Percentiles rank a stretch among this genome's conserved stretches.
Conservation (phyloP, 2,113 vertebrate genomes). For the Apteryx mantelli region DNA sequence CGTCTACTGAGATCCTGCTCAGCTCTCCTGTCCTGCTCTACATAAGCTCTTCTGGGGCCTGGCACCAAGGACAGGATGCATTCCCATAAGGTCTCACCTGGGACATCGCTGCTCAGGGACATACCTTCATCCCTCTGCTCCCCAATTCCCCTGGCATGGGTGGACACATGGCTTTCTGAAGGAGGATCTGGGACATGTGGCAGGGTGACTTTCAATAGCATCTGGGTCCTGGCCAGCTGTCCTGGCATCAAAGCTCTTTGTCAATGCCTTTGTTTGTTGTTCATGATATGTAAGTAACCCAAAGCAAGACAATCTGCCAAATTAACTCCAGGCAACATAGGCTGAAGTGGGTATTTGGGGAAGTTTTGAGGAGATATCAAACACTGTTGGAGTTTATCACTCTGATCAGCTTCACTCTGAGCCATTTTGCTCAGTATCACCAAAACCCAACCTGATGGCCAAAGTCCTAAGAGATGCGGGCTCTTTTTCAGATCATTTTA, state of each 20-base stretch:
- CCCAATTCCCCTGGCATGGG: neutral
- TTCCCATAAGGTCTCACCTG: neutral
- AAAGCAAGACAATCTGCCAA: neutral
- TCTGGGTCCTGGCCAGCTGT: neutral
- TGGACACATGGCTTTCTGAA: neutral
- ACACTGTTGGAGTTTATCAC: neutral
- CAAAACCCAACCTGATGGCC: neutral
- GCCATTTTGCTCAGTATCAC: neutral
- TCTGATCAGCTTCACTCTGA: fast-evolving
- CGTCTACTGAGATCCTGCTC: neutral
- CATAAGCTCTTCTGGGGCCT: neutral
- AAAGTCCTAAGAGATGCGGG: neutral
- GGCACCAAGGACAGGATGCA: too few relatives aligned
- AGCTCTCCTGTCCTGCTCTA: neutral
- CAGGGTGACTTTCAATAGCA: neutral
- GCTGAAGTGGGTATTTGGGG: neutral
- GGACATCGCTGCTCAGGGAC: neutral
- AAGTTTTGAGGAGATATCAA: neutral
- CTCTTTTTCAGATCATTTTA: neutral
- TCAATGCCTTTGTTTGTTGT: fast-evolving
- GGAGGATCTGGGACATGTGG: neutral
- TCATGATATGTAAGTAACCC: neutral
- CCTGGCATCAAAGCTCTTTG: neutral
- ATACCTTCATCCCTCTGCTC: neutral
- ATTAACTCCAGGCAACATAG: neutral